Conservation (phyloP, 1,140 invertebrate genomes). For the Brachionus sp. region DNA sequence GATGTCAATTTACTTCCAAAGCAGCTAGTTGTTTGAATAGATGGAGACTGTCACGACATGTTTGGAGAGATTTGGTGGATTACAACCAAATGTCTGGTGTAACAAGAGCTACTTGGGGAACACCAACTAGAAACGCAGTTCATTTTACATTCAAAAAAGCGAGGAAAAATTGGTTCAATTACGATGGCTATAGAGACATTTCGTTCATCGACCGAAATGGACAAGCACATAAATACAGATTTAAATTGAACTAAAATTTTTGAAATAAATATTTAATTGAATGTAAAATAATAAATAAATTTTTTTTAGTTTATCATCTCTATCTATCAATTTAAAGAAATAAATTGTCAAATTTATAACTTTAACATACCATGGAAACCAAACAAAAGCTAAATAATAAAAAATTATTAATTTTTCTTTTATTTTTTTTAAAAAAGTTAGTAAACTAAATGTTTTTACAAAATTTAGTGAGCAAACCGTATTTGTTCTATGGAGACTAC, state of each 20-base stretch:
- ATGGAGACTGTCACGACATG: slow-evolving; percentile 79
- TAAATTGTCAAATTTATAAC: not conserved
- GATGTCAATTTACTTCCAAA: slow-evolving; percentile 65
- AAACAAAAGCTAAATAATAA: not conserved
- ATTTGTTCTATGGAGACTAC: not conserved
- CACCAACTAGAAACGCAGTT: slow-evolving; percentile 25
- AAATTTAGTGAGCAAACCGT: not conserved
- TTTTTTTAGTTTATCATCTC: not conserved
- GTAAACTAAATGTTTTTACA: not conserved
- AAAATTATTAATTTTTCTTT: not conserved
- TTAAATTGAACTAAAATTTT: slow-evolving; percentile 7
- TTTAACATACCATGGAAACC: not conserved
- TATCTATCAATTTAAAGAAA: not conserved
- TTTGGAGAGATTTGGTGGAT: slow-evolving; percentile 80
- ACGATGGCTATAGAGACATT: slow-evolving; percentile 41
- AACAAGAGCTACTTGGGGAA: slow-evolving; percentile 77
- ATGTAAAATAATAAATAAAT: not conserved
- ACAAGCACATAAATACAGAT: slow-evolving; percentile 13
- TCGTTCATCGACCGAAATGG: slow-evolving; percentile 25
- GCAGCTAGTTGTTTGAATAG: slow-evolving; percentile 67
- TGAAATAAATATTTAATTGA: not conserved
- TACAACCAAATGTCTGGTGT: slow-evolving; percentile 82
- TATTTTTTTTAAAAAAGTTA: not conserved
- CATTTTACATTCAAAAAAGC: slow-evolving; percentile 45
- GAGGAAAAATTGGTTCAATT: slow-evolving; percentile 41